phyloP scores from a whole-genome alignment of 2,888 invertebrate genomes.

The Tenthredo livida region DNA sequence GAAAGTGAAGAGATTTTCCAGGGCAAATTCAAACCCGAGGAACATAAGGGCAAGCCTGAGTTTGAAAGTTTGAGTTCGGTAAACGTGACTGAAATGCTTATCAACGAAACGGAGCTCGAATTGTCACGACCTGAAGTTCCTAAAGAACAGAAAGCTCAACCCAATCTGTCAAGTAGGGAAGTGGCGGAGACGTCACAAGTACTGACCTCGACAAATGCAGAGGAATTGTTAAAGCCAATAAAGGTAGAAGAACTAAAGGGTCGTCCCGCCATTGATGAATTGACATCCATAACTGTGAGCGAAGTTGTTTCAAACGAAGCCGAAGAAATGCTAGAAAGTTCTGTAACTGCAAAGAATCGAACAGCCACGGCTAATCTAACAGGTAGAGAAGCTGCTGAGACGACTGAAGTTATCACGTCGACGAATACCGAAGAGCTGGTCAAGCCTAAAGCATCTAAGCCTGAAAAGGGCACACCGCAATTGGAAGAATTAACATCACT shows the following conservation, averaged over 20 bases:
- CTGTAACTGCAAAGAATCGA: slow-evolving; percentile 68
- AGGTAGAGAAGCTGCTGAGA: slow-evolving; percentile 73
- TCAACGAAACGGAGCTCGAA: slow-evolving; percentile 64
- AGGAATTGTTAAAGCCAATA: slow-evolving; percentile 67
- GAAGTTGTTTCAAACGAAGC: slow-evolving; percentile 68
- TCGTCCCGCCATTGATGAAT: slow-evolving; percentile 66
- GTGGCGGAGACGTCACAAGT: slow-evolving; percentile 76
- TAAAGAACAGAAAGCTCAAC: slow-evolving; percentile 64
- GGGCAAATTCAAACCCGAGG: slow-evolving; percentile 63
- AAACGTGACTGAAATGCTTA: slow-evolving; percentile 65
- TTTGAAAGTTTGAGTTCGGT: slow-evolving; percentile 65
- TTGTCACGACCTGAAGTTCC: slow-evolving; percentile 58
- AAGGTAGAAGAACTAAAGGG: slow-evolving; percentile 68
- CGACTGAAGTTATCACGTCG: slow-evolving; percentile 68
- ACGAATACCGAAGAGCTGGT: slow-evolving; percentile 64
- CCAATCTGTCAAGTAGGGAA: slow-evolving; percentile 70
- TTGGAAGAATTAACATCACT: slow-evolving; percentile 68
- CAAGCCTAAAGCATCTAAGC: slow-evolving; percentile 60
- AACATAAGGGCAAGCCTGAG: slow-evolving; percentile 61
- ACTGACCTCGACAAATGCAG: slow-evolving; percentile 69
- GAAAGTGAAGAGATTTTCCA: slow-evolving; percentile 76
- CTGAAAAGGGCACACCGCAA: slow-evolving; percentile 65
- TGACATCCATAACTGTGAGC: slow-evolving; percentile 66
- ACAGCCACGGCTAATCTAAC: slow-evolving; percentile 75
- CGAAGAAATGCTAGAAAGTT: slow-evolving; percentile 65